These are phyloP conservation scores for Macropus fuliginosus DNA, from an alignment of 2,797 vertebrate species.

Conservation along the genomic window DNA sequence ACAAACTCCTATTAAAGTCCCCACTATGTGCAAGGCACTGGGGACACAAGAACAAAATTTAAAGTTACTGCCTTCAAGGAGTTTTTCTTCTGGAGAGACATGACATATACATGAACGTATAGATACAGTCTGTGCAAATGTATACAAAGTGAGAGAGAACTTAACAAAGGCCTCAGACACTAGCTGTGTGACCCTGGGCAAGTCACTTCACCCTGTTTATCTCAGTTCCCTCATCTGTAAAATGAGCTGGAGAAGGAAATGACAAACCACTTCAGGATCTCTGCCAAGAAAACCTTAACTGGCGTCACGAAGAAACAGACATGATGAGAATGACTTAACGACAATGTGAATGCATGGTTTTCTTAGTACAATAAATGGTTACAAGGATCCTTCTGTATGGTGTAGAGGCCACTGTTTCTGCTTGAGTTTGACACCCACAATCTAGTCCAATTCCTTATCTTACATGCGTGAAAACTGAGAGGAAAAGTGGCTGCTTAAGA, in stretches of 20 bases:
- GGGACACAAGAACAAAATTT: background rate
- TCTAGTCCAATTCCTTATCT: background rate
- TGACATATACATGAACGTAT: background rate
- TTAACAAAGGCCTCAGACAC: background rate
- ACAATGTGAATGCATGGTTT: background rate
- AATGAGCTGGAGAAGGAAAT: background rate
- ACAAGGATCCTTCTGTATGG: background rate
- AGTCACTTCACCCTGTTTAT: background rate
- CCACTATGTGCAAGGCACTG: background rate
- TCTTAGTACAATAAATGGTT: background rate
- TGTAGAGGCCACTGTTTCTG: background rate
- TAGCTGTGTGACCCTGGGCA: background rate
- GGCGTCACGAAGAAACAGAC: background rate
- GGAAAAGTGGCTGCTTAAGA: background rate
- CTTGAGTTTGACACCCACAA: background rate
- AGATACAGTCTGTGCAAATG: background rate
- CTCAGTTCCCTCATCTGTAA: background rate
- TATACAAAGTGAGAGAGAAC: background rate
- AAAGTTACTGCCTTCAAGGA: background rate
- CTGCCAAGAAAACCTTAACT: background rate
- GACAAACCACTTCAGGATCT: background rate
- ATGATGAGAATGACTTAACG: background rate
- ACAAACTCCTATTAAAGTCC: background rate
- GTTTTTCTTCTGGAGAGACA: background rate
- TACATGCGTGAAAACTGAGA: background rate